Evolutionary conservation across 2,113 vertebrate genomes (phyloP).

Genomic region (Tragelaphus buxtoni): DNA sequence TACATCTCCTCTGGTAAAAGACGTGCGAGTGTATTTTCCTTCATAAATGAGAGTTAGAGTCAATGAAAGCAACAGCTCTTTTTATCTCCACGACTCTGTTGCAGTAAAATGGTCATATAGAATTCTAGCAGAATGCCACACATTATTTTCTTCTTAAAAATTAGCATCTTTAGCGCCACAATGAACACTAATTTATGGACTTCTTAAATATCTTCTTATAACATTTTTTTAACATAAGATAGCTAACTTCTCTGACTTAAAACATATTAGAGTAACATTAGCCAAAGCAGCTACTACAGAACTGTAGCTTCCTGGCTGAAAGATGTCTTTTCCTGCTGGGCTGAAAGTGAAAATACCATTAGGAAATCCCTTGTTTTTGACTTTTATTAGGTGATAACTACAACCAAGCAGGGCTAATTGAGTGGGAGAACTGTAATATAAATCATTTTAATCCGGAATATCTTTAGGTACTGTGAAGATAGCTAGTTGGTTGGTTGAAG

Average conservation of each 20-base stretch:
- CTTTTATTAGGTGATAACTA: slow-evolving; percentile 15
- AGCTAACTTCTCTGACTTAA: slow-evolving; percentile 52
- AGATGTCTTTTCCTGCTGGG: slow-evolving; percentile 4
- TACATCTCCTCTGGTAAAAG: slow-evolving; percentile 66
- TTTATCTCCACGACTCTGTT: slow-evolving; percentile 68
- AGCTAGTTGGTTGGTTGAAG: neutral
- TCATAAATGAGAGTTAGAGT: slow-evolving; percentile 72
- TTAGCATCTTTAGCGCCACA: slow-evolving; percentile 67
- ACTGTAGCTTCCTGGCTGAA: neutral
- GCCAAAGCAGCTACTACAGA: slow-evolving; percentile 17
- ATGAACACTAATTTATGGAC: slow-evolving; percentile 74
- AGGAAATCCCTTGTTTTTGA: slow-evolving; percentile 11
- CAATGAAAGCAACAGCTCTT: slow-evolving; percentile 69
- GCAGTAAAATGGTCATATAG: slow-evolving; percentile 64
- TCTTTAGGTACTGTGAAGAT: neutral
- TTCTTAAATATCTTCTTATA: slow-evolving; percentile 61
- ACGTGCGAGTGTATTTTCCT: slow-evolving; percentile 68
- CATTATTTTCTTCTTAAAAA: slow-evolving; percentile 70
- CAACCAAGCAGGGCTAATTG: neutral
- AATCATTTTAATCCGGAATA: neutral
- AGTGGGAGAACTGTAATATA: neutral
- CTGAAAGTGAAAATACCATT: slow-evolving; percentile 25
- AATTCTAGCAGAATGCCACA: slow-evolving; percentile 59
- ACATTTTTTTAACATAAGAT: slow-evolving; percentile 57
- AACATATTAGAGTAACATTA: slow-evolving; percentile 22